These are phyloP conservation scores for Muntiacus muntjak DNA, from an alignment of 2,113 vertebrate species.

Conservation along the genomic window DNA sequence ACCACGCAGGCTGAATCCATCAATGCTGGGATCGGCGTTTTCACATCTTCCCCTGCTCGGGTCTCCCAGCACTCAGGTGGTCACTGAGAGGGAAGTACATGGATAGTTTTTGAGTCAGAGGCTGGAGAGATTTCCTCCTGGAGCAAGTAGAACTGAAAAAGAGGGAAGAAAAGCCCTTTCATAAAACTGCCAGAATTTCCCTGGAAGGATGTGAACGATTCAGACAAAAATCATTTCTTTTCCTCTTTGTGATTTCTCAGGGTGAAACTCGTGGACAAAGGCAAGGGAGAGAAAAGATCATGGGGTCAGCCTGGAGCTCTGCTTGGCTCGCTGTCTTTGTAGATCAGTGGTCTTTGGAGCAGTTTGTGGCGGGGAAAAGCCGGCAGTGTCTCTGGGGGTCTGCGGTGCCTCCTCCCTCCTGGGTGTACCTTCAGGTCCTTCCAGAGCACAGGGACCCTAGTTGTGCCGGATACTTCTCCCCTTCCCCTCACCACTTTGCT, in stretches of 20 bases:
- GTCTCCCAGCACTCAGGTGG: neutral
- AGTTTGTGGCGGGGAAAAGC: neutral
- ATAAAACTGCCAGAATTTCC: constrained; percentile 3
- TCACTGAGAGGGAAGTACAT: neutral
- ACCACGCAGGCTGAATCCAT: neutral
- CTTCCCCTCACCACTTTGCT: neutral
- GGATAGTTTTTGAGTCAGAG: neutral
- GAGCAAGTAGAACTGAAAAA: neutral
- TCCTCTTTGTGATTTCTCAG: neutral
- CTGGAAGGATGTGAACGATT: neutral
- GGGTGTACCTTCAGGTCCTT: neutral
- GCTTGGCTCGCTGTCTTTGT: neutral
- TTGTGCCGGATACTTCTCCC: neutral
- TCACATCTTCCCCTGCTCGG: neutral
- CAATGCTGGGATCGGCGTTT: neutral
- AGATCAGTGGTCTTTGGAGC: neutral
- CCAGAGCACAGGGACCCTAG: neutral
- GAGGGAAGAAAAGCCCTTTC: neutral
- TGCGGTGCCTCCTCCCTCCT: neutral
- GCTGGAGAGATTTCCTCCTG: neutral
- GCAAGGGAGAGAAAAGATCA: neutral
- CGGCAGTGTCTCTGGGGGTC: neutral
- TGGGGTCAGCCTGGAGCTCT: neutral
- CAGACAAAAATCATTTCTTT: neutral
- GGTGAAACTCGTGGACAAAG: neutral